Evolutionary conservation across 2,888 invertebrate species (phyloP).

Genomic region (Nomada hirtipes): DNA sequence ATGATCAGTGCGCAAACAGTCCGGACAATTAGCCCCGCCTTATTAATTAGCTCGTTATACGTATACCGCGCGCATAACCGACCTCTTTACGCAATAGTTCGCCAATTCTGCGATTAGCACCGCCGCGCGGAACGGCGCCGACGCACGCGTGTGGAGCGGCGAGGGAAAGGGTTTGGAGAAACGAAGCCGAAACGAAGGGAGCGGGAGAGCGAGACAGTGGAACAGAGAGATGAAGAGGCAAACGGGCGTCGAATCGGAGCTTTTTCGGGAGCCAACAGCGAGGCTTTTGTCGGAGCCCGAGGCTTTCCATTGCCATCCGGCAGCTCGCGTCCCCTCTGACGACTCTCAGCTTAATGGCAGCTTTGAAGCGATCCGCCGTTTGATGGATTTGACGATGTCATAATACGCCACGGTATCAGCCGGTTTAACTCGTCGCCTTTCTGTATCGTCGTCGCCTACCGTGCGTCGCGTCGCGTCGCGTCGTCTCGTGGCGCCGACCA

Average conservation of each 20-base stretch:
- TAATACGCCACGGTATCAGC: slow-evolving; percentile 70
- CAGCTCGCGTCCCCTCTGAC: slow-evolving; percentile 14
- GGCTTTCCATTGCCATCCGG: slow-evolving; percentile 47
- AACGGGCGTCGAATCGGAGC: slow-evolving; percentile 51
- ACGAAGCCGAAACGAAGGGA: not conserved
- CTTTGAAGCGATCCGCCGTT: slow-evolving; percentile 76
- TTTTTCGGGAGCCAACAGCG: slow-evolving; percentile 62
- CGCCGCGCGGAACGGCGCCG: not conserved
- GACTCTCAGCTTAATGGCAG: slow-evolving; percentile 67
- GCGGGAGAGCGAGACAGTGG: not conserved
- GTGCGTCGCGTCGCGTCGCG: no score
- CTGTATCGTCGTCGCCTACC: slow-evolving; percentile 15
- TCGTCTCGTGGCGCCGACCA: slow-evolving; percentile 2
- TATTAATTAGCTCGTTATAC: slow-evolving; percentile 69
- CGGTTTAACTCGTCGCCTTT: slow-evolving; percentile 61
- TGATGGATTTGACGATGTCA: slow-evolving; percentile 78
- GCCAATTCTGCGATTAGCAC: slow-evolving; percentile 64
- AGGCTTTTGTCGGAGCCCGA: slow-evolving; percentile 60
- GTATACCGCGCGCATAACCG: slow-evolving; percentile 48
- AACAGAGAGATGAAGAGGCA: slow-evolving; percentile 26
- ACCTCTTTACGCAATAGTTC: slow-evolving; percentile 51
- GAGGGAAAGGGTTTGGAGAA: not conserved
- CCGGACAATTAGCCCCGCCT: slow-evolving; percentile 61
- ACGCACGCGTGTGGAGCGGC: not conserved
- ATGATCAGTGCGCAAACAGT: slow-evolving; percentile 46